These are phyloP conservation scores for Pogonocichla stellata DNA, from an alignment of 2,113 vertebrate species.

Conservation along the genomic window DNA sequence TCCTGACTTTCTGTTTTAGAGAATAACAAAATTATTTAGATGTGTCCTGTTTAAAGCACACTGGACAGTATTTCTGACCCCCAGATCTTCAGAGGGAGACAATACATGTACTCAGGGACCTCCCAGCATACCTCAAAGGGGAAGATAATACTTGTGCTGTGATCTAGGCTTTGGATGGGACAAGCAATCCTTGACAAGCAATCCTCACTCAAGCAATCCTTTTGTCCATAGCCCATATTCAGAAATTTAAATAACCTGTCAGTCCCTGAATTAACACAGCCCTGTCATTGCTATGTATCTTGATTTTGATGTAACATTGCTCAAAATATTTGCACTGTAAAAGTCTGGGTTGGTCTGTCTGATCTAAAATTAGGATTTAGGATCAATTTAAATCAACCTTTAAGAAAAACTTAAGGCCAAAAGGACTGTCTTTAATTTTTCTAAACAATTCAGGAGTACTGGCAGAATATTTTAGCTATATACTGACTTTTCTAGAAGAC, in stretches of 20 bases:
- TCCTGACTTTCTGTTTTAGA: neutral
- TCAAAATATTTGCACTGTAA: neutral
- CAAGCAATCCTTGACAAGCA: no score
- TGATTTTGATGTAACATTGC: neutral
- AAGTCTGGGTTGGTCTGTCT: neutral
- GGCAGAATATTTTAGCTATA: neutral
- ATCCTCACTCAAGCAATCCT: neutral
- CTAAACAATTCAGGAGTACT: neutral
- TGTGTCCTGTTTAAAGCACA: neutral
- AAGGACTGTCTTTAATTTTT: neutral
- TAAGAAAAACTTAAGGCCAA: neutral
- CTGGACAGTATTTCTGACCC: neutral
- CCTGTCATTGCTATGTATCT: neutral
- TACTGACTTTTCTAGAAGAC: neutral
- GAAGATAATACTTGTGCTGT: neutral
- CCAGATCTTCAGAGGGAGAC: neutral
- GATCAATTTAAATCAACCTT: neutral
- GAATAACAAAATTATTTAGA: neutral
- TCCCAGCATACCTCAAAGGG: neutral
- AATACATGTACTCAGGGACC: neutral
- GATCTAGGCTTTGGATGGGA: neutral
- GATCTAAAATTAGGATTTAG: neutral
- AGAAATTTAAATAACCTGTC: neutral
- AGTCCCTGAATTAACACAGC: neutral
- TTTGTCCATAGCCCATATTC: neutral